Base-by-base conservation (phyloP, 2,113 vertebrate genomes). In the Hassar affinis region DNA sequence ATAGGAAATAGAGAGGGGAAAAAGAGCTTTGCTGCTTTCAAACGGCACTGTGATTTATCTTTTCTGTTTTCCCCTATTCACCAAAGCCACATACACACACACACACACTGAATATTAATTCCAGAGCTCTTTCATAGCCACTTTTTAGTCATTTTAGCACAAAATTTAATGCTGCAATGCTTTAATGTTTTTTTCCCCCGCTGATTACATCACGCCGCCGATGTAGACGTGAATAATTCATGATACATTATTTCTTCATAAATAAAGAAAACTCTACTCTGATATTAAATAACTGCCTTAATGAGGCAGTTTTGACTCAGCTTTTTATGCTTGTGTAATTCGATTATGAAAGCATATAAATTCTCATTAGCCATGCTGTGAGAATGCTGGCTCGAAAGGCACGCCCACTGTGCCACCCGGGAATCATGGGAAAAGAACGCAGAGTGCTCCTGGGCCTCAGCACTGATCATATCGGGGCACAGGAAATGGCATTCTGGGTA, bases 381-480 rank as follows among this genome's bases (percentile, higher is more conserved):
- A 71, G 84, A 82, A 82, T 81, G 12, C 71, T 71, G 45, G 88
- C 87, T 86, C 84, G 66, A 6, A 10, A 27, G 52, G 72, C 85
- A 82, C 84, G 87, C 88, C 91, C 88, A 87, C 87, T 82, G 85
- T 91, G 88, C 91, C 91, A 93, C 90, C 90, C 84, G 91, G 91
- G 93, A 91, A 92, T 93, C 92, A 93, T 94, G 92, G 92, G 92
- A 93, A 94, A 93, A 93, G 90, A 93, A 93, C 93, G 90, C 93
- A 85, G 90, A 88, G 88, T 86, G 90, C 89, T 91, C 84, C 86
- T 89, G 89, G 91, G 88, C 91, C 88, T 87, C 85, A 52, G 54
- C 1, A n/a, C 87, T 87, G 93, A 94, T 94, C 90, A 89, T 92
- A 94, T 94, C 94, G 90, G 89, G 91, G 90, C 87, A 88, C 88